Conservation (phyloP, 2,888 invertebrate genomes). For the Saturnia pavonia region DNA sequence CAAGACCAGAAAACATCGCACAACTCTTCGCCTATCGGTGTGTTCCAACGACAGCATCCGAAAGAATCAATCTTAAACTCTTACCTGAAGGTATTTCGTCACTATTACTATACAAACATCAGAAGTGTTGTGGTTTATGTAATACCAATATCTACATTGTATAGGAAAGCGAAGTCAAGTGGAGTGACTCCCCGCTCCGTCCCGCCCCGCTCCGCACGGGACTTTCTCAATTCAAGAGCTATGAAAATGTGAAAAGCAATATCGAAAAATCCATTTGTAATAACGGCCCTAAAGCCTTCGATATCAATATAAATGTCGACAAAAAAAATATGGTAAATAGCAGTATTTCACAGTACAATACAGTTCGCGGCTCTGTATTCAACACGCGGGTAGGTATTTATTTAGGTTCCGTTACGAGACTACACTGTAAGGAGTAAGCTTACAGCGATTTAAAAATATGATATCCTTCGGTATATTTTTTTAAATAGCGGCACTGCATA, state of each 20-base stretch:
- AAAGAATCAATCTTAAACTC: not conserved
- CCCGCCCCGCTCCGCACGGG: not conserved
- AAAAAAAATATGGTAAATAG: slow-evolving; percentile 28
- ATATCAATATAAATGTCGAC: slow-evolving; percentile 30
- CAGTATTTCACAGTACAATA: slow-evolving; percentile 26
- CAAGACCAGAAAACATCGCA: too few relatives aligned
- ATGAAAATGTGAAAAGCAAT: slow-evolving; percentile 22
- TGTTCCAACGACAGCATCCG: too few relatives aligned
- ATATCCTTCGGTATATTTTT: too few relatives aligned
- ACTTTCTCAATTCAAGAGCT: slow-evolving; percentile 22
- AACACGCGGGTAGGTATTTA: slow-evolving; percentile 52
- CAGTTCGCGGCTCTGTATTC: slow-evolving; percentile 44
- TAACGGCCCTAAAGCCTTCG: slow-evolving; percentile 25
- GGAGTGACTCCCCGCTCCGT: not conserved
- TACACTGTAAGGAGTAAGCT: slow-evolving; percentile 35
- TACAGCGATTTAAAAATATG: slow-evolving; percentile 24
- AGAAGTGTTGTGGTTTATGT: too few relatives aligned
- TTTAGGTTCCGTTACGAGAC: slow-evolving; percentile 52
- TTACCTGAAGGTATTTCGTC: not conserved
- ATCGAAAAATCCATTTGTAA: slow-evolving; percentile 30
- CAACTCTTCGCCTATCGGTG: too few relatives aligned
- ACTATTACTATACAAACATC: not conserved
- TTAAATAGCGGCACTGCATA: too few relatives aligned
- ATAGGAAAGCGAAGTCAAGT: not conserved
- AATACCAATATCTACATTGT: not conserved